These are phyloP conservation scores for Aphaenogaster ashmeadi DNA, from an alignment of 1,140 invertebrate species.

Conservation along the genomic window DNA sequence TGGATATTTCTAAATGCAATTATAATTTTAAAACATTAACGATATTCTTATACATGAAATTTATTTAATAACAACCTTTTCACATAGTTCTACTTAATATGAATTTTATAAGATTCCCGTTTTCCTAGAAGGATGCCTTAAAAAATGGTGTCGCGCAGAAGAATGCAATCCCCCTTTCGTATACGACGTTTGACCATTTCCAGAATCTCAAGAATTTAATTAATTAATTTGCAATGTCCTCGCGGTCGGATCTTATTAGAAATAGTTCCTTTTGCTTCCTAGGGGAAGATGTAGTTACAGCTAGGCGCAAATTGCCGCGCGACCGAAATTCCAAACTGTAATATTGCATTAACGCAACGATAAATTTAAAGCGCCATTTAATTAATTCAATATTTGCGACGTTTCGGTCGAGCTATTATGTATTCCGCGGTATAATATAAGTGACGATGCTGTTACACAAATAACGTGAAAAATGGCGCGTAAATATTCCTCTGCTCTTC, in stretches of 20 bases:
- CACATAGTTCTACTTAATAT: not conserved
- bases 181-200: slow-evolving; percentile 51
- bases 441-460: not conserved
- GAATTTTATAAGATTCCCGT: slow-evolving; percentile 16
- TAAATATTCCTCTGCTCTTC: not conserved
- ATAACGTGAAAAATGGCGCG: slow-evolving; percentile 25
- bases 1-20: not conserved
- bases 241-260: slow-evolving; percentile 53
- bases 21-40: not conserved
- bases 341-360: slow-evolving; percentile 35
- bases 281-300: slow-evolving; percentile 33
- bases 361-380: slow-evolving; percentile 38
- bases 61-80: not conserved
- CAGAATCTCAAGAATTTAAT: slow-evolving; percentile 59
- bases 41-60: not conserved
- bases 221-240: slow-evolving; percentile 50
- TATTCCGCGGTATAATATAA: not conserved
- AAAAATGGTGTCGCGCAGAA: slow-evolving; percentile 32
- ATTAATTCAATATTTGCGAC: slow-evolving; percentile 31
- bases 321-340: slow-evolving; percentile 48
- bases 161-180: slow-evolving; percentile 43
- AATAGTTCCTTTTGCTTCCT: slow-evolving; percentile 54
- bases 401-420: not conserved
- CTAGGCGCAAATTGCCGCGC: slow-evolving; percentile 25
- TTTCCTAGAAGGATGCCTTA: not conserved